These are phyloP conservation scores for Fistularia commersonii DNA, from an alignment of 2,797 vertebrate genomes.

Conservation along the genomic window DNA sequence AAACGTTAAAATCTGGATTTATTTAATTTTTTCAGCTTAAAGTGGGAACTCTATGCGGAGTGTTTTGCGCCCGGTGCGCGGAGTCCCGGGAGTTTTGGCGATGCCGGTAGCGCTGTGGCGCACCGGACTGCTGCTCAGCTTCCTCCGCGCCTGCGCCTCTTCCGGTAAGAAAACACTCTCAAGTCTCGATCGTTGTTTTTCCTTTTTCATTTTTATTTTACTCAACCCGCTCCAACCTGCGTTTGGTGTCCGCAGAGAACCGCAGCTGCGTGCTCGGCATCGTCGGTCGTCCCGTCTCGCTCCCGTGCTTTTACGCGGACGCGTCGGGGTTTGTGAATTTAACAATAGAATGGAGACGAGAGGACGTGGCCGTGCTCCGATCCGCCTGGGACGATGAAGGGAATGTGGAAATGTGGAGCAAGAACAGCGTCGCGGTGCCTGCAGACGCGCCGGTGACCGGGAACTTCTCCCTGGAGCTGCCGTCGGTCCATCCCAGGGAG, in stretches of 20 bases:
- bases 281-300: slow-evolving; percentile 27
- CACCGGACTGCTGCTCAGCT: slow-evolving; percentile 43
- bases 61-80: too few relatives aligned
- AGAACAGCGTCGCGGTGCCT: slow-evolving; percentile 22
- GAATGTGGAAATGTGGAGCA: slow-evolving; percentile 27
- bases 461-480: slow-evolving; percentile 60
- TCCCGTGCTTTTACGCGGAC: slow-evolving; percentile 56
- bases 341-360: slow-evolving; percentile 62
- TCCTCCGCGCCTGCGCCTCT: slow-evolving; percentile 26
- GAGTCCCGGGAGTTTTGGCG: not conserved
- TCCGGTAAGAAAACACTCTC: slow-evolving; percentile 40
- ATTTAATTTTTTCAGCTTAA: too few relatives aligned
- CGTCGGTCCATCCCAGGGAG: slow-evolving; percentile 23
- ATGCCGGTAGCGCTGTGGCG: slow-evolving; percentile 24
- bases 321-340: slow-evolving; percentile 25
- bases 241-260: slow-evolving; percentile 28
- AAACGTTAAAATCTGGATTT: too few relatives aligned
- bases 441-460: slow-evolving; percentile 32
- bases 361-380: slow-evolving; percentile 39
- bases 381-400: slow-evolving; percentile 34
- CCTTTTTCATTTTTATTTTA: not conserved
- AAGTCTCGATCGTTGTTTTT: not conserved
- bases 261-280: slow-evolving; percentile 47
- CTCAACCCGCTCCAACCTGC: not conserved
- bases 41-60: too few relatives aligned